Evolutionary conservation across 1,140 invertebrate genomes (phyloP), one percentile per base, ranked within the genome.

Genomic region (Euwallacea similis): DNA sequence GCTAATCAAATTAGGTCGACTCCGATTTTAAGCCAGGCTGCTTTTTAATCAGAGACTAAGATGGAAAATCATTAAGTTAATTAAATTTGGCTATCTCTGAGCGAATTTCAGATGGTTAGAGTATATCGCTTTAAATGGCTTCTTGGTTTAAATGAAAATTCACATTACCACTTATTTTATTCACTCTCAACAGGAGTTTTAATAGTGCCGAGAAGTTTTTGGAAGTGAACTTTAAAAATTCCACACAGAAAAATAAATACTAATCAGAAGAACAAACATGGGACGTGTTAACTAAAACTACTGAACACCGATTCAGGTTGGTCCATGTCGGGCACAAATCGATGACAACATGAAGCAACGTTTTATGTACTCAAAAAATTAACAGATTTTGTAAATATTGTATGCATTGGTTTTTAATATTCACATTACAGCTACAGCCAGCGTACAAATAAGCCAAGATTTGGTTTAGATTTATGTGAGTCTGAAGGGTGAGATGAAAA

Each of bases 1-100:
- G 10, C 33, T 66, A 55, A 66, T 66, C 50, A 54, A 66, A 55
- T 66, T 66, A 50, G 64, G 64, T 42, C 44, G 10, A 41, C 50
- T 42, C 21, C 41, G 21, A 66, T 15, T 66, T 66, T 66, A 58
- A 66, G 65, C 65, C 58, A 43, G 21, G 42, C n/a, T 44, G 53
- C 65, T 66, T 58, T 66, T 66, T 66, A 66, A 66, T 66, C 54
- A 66, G 58, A 66, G 41, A 9, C 42, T 66, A 9, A 56, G 65
- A 58, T 10, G 8, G 41, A 54, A 66, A 16, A 65, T 65, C 63
- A 54, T 65, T 65, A 65, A 65, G 63, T 65, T 65, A 65, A 65
- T 65, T 65, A 65, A 53, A 65, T 65, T 54, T 53, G 63, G 63
- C 50, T 65, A 42, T 21, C 21, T 7, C 15, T 54, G 16, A 65